Conservation (phyloP, 2,888 invertebrate genomes). For the Orthosia incerta region DNA sequence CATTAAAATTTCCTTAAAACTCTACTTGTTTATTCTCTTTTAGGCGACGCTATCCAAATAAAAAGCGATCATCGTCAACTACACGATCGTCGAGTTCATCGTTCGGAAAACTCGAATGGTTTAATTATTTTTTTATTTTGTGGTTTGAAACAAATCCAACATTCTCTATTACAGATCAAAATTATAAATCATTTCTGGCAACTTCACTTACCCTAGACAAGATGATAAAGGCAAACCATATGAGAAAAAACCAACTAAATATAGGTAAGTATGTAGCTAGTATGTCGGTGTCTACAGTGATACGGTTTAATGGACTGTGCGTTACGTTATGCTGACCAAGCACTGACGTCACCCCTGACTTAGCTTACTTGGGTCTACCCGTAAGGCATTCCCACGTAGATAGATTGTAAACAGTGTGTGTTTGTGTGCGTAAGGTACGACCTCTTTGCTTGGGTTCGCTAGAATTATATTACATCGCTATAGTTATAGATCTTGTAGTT, state of each 20-base stretch:
- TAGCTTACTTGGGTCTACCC: slow-evolving; percentile 49
- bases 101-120: too few relatives aligned
- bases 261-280: slow-evolving; percentile 13
- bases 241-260: slow-evolving; percentile 1
- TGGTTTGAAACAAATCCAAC: not conserved
- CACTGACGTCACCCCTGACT: slow-evolving; percentile 57
- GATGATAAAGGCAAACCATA: not conserved
- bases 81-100: too few relatives aligned
- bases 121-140: too few relatives aligned
- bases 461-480: slow-evolving; percentile 22
- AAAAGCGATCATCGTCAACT: too few relatives aligned
- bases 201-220: not conserved
- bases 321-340: slow-evolving; percentile 56
- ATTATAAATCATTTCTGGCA: not conserved
- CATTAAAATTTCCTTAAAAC: too few relatives aligned
- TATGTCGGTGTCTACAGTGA: slow-evolving; percentile 48
- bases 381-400: slow-evolving; percentile 37
- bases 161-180: not conserved
- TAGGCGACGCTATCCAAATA: too few relatives aligned
- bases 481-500: not conserved
- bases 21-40: too few relatives aligned
- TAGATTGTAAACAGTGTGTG: slow-evolving; percentile 12
- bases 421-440: slow-evolving; percentile 24
- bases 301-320: slow-evolving; percentile 65
- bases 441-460: slow-evolving; percentile 20